Conservation (phyloP, 2,797 vertebrate species). For the Liasis olivaceus region DNA sequence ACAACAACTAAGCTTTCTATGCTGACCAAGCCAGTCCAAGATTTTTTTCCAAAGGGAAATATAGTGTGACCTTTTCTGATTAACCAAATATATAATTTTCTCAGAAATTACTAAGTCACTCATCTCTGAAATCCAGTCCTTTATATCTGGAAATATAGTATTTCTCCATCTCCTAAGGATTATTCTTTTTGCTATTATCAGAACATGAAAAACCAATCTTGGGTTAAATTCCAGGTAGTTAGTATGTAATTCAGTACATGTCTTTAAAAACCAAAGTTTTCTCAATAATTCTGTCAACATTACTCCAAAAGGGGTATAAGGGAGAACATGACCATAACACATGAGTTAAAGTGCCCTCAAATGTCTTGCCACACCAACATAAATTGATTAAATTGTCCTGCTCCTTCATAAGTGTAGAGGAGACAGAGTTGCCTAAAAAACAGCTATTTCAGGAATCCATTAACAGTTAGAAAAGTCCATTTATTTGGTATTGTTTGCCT, state of each 20-base stretch:
- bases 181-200: background rate
- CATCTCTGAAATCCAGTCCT: background rate
- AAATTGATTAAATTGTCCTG: background rate
- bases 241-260: background rate
- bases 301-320: background rate
- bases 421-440: background rate
- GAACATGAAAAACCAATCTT: background rate
- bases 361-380: background rate
- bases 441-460: background rate
- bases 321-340: background rate
- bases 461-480: background rate
- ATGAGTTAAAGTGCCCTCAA: background rate
- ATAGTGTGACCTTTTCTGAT: too few relatives aligned
- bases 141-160: background rate
- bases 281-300: background rate
- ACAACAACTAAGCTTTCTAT: too few relatives aligned
- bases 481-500: background rate
- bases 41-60: too few relatives aligned
- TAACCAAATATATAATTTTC: too few relatives aligned
- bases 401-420: background rate
- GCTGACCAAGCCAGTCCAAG: too few relatives aligned
- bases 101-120: background rate
- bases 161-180: background rate
- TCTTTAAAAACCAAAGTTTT: background rate
- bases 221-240: background rate